These are phyloP conservation scores for Odontesthes bonariensis DNA, from an alignment of 2,113 vertebrate species.

Conservation along the genomic window DNA sequence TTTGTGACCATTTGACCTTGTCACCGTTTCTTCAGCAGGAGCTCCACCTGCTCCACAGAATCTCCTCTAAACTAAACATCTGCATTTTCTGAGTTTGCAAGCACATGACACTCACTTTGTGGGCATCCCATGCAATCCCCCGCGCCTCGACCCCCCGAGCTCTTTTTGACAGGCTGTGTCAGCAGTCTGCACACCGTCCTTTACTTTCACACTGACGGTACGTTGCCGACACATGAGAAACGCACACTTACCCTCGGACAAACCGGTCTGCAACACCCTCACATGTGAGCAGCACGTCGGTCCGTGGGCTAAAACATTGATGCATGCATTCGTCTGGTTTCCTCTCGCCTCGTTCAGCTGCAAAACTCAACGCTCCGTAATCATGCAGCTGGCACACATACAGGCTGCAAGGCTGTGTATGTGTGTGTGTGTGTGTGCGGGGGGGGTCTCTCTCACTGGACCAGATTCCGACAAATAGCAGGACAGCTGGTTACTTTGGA, in stretches of 20 bases:
- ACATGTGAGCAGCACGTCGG: slow-evolving; percentile 19
- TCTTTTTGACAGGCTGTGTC: slow-evolving; percentile 21
- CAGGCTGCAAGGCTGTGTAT: slow-evolving; percentile 1
- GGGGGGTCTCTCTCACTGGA: slow-evolving; percentile 22
- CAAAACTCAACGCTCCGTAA: slow-evolving; percentile 17
- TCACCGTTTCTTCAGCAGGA: background rate
- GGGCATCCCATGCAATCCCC: background rate
- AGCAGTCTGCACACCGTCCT: slow-evolving; percentile 3
- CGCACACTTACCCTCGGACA: slow-evolving; percentile 55
- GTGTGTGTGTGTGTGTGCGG: too few relatives aligned
- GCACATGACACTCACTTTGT: background rate
- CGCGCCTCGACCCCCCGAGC: background rate
- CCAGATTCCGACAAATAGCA: slow-evolving; percentile 51
- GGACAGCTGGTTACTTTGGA: slow-evolving; percentile 33
- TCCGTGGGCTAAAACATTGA: background rate
- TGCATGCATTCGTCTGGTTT: slow-evolving; percentile 17
- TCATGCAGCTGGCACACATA: slow-evolving; percentile 40
- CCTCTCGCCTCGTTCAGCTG: slow-evolving; percentile 15
- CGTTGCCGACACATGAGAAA: background rate
- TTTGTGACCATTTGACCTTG: slow-evolving; percentile 58
- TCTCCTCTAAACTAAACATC: background rate
- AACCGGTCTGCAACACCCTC: slow-evolving; percentile 17
- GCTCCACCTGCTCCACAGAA: background rate
- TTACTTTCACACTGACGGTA: background rate
- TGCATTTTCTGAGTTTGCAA: background rate